phyloP scores from a whole-genome alignment of 2,888 invertebrate genomes.

The Lobophora halterata region DNA sequence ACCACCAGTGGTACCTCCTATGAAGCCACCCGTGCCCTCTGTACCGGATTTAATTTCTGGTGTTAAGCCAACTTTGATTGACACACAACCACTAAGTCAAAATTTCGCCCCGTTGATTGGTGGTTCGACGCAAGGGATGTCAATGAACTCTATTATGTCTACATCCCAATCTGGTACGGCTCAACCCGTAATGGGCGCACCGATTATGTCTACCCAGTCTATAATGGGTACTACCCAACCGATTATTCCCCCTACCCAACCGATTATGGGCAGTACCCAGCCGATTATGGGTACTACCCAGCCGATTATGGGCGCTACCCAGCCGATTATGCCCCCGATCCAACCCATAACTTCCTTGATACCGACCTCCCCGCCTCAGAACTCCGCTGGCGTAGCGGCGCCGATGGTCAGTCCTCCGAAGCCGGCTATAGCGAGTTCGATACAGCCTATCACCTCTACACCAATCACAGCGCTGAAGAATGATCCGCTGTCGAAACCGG shows the following conservation, averaged over 20 bases:
- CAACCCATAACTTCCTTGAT: slow-evolving; percentile 33
- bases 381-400: slow-evolving; percentile 48
- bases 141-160: slow-evolving; percentile 22
- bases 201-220: slow-evolving; percentile 20
- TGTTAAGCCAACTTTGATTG: slow-evolving; percentile 47
- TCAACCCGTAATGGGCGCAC: slow-evolving; percentile 12
- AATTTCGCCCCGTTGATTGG: slow-evolving; percentile 41
- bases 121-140: slow-evolving; percentile 23
- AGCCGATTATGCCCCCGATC: slow-evolving; percentile 27
- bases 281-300: slow-evolving; percentile 21
- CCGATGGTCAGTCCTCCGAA: slow-evolving; percentile 59
- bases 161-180: slow-evolving; percentile 14
- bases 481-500: slow-evolving; percentile 66
- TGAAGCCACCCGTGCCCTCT: slow-evolving; percentile 41
- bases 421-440: slow-evolving; percentile 40
- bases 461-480: slow-evolving; percentile 60
- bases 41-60: slow-evolving; percentile 67
- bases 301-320: slow-evolving; percentile 20
- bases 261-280: slow-evolving; percentile 19
- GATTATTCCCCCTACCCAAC: slow-evolving; percentile 21
- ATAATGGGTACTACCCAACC: slow-evolving; percentile 23
- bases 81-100: slow-evolving; percentile 34
- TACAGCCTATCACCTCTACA: slow-evolving; percentile 68
- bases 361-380: slow-evolving; percentile 41
- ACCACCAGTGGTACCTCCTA: slow-evolving; percentile 36